These are phyloP conservation scores for Cotesia vestalis DNA, from an alignment of 1,140 invertebrate genomes.

Conservation along the genomic window DNA sequence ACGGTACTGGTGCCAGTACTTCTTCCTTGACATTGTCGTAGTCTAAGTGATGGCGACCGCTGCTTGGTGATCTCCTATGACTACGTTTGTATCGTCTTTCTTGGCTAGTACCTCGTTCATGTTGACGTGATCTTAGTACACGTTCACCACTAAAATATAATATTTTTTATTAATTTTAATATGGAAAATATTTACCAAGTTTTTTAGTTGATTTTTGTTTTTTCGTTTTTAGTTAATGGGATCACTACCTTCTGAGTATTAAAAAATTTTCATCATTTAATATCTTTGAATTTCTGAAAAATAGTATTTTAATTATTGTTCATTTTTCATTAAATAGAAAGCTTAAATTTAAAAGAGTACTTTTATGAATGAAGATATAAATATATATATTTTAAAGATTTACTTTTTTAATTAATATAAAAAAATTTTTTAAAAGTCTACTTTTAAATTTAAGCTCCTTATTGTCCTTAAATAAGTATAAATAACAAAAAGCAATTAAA, in stretches of 20 bases:
- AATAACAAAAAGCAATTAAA: no score
- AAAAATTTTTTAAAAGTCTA: no score
- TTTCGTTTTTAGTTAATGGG: neutral
- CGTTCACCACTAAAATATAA: slow-evolving; percentile 68
- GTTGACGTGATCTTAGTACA: slow-evolving; percentile 69
- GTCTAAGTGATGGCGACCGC: slow-evolving; percentile 61
- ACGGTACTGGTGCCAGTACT: neutral
- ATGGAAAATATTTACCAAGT: slow-evolving; percentile 5
- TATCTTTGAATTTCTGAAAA: neutral
- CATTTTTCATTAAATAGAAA: no score
- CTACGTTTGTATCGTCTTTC: slow-evolving; percentile 73
- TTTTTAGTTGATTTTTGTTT: neutral
- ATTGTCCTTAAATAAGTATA: no score
- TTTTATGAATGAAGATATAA: no score
- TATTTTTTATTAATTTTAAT: slow-evolving; percentile 20
- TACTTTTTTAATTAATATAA: no score
- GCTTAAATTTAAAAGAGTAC: no score
- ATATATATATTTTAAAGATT: no score
- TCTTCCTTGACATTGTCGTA: slow-evolving; percentile 53
- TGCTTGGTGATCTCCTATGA: slow-evolving; percentile 70
- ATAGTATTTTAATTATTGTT: slow-evolving; percentile 1
- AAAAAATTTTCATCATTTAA: no score
- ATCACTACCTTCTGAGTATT: no score
- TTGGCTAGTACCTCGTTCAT: slow-evolving; percentile 70
- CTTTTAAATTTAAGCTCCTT: no score